Conservation (phyloP, 92 coral and sea anemone genomes). For the Plumapathes pennacea region DNA sequence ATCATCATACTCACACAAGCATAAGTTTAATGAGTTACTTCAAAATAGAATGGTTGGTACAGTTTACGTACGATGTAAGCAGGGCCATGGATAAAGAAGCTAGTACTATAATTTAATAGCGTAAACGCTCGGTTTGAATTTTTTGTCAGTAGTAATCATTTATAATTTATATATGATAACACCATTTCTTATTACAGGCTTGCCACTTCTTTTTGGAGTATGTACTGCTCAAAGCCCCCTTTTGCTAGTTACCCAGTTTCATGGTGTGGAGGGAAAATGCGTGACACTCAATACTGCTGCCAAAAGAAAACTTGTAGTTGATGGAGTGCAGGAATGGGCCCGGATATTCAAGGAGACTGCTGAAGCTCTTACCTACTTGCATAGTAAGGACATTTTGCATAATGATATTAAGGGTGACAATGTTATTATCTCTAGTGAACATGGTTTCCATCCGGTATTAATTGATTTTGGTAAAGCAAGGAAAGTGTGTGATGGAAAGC, state of each 20-base stretch:
- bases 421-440: slow-evolving; percentile 4
- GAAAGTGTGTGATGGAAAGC: slow-evolving; percentile 1
- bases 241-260: slow-evolving; percentile 24
- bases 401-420: slow-evolving; percentile 45
- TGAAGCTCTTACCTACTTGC: slow-evolving; percentile 16
- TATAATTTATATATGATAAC: too few species aligned
- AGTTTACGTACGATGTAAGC: neutral
- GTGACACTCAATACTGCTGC: too few species aligned
- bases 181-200: slow-evolving; percentile 4
- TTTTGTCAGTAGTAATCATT: too few species aligned
- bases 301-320: too few species aligned
- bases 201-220: slow-evolving; percentile 40
- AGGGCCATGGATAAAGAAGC: neutral
- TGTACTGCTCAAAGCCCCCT: slow-evolving; percentile 6
- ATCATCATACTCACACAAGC: too few species aligned
- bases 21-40: too few species aligned
- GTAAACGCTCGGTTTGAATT: neutral
- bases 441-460: slow-evolving; percentile 16
- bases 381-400: slow-evolving; percentile 10
- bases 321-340: neutral
- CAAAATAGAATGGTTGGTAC: too few species aligned
- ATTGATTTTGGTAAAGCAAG: slow-evolving; percentile 42
- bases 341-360: slow-evolving; percentile 7
- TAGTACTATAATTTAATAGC: neutral
- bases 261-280: slow-evolving; percentile 35